Evolutionary conservation across 2,888 invertebrate species (phyloP).

Genomic region (Ophioninae sp.): DNA sequence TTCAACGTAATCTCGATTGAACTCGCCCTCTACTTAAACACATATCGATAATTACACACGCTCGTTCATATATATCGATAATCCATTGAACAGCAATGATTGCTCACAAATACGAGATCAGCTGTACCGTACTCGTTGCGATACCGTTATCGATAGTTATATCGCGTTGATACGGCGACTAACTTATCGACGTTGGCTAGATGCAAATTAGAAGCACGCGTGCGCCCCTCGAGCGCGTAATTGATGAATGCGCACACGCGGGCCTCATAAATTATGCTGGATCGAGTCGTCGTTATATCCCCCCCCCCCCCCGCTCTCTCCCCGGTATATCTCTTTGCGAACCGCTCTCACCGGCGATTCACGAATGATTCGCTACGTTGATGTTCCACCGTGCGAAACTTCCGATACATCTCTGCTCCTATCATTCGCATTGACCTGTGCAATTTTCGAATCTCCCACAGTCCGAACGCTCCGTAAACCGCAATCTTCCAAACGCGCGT

Average conservation of each 20-base stretch:
- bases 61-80: neutral
- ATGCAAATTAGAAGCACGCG: conserved; percentile 47
- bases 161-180: conserved; percentile 55
- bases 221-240: conserved; percentile 39
- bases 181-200: conserved; percentile 51
- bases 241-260: conserved; percentile 40
- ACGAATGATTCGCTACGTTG: conserved; percentile 41
- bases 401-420: neutral
- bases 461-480: neutral
- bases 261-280: conserved; percentile 20
- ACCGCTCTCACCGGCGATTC: conserved; percentile 2
- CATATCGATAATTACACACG: neutral
- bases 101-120: conserved; percentile 17
- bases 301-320: neutral
- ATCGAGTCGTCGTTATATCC: conserved; percentile 22
- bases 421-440: neutral
- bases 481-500: neutral
- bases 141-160: conserved; percentile 59
- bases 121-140: conserved; percentile 29
- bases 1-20: neutral
- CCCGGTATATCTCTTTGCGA: neutral
- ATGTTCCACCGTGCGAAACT: conserved; percentile 34
- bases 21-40: neutral
- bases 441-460: neutral
- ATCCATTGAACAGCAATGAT: conserved; percentile 24